phyloP scores from a whole-genome alignment of 2,797 vertebrate species.

The Chromobotia macracanthus region DNA sequence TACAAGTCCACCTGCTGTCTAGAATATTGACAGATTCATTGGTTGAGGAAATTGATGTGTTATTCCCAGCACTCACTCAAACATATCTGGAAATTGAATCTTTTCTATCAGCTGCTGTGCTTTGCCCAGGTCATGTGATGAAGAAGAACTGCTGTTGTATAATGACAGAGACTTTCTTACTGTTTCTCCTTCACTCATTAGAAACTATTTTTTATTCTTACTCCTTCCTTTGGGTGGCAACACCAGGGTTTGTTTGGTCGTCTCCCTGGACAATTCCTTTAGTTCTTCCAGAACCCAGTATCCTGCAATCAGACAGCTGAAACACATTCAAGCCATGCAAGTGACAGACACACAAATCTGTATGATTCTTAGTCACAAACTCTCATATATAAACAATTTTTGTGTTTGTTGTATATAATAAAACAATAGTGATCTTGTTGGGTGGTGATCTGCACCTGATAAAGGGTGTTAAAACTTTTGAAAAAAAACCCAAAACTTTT shows the following conservation, averaged over 20 bases:
- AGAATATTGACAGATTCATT: conserved; percentile 48
- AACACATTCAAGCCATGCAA: not conserved
- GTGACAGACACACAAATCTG: not conserved
- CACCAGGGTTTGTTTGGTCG: conserved; percentile 39
- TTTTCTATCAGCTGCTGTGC: conserved; percentile 37
- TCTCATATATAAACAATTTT: too few species aligned
- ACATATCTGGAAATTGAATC: conserved; percentile 53
- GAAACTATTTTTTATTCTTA: conserved; percentile 43
- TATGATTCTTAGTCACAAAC: not conserved
- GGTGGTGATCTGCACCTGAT: conserved; percentile 67
- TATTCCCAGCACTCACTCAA: conserved; percentile 59
- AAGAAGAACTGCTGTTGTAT: conserved; percentile 33
- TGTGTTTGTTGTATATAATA: conserved; percentile 30
- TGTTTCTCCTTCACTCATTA: conserved; percentile 31
- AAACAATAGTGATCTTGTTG: conserved; percentile 79
- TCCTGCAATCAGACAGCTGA: not conserved
- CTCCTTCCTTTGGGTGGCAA: conserved; percentile 42
- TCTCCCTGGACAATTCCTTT: conserved; percentile 46
- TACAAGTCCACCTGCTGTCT: conserved; percentile 13
- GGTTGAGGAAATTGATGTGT: conserved; percentile 55
- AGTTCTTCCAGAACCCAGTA: conserved; percentile 28
- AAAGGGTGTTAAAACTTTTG: too few species aligned
- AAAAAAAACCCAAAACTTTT: too few species aligned
- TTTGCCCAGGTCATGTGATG: conserved; percentile 51
- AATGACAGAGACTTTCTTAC: conserved; percentile 28